Conservation (phyloP, 2,888 invertebrate species). For the Ischnura elegans region DNA sequence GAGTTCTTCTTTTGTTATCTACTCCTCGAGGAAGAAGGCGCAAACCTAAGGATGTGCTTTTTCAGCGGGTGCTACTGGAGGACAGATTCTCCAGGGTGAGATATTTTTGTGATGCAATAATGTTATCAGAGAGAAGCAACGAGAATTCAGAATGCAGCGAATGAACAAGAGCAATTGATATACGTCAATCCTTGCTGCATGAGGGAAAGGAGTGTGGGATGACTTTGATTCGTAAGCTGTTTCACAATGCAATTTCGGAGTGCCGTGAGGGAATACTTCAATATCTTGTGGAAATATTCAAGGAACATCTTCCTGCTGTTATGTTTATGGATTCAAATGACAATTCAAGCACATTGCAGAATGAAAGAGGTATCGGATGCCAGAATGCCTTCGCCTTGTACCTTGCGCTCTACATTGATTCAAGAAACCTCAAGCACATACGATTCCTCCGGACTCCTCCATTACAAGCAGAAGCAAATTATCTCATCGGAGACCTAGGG, state of each 20-base stretch:
- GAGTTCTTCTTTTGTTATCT: background rate
- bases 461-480: no score
- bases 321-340: background rate
- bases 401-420: background rate
- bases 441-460: no score
- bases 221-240: background rate
- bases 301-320: background rate
- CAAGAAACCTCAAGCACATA: background rate
- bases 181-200: background rate
- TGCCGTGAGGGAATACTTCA: background rate
- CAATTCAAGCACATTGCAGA: background rate
- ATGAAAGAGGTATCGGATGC: background rate
- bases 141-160: background rate
- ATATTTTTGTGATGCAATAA: background rate
- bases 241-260: background rate
- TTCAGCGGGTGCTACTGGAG: background rate
- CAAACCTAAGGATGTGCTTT: background rate
- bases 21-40: background rate
- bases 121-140: background rate
- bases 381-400: background rate
- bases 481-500: background rate
- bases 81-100: background rate
- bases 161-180: no score
- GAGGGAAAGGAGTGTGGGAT: background rate
- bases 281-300: background rate